Percentiles rank a stretch among this genome's conserved stretches.
Conservation (phyloP, 2,113 vertebrate species). For the Brachypodius melanocephalos region DNA sequence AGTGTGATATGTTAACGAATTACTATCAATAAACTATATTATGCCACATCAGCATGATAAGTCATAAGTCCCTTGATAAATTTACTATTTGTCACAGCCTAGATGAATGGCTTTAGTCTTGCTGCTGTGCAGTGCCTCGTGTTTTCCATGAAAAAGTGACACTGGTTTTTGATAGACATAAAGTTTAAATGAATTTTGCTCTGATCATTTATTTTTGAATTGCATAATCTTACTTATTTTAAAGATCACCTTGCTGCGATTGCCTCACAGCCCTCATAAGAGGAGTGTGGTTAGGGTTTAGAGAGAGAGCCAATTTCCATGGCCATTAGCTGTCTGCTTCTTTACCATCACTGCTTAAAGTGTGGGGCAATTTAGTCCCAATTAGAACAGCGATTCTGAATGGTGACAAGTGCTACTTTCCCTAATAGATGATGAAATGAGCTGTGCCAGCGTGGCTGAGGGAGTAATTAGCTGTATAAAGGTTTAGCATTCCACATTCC, state of each 20-base stretch:
- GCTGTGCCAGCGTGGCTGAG: background rate
- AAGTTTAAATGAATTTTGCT: background rate
- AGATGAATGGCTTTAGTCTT: conserved; percentile 31
- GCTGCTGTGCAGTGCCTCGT: background rate
- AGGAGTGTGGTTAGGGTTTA: background rate
- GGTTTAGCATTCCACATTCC: background rate
- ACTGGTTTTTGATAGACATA: background rate
- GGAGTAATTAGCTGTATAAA: background rate
- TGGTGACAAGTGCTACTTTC: background rate
- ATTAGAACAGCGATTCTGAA: conserved; percentile 3
- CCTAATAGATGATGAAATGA: background rate
- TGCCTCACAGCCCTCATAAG: background rate
- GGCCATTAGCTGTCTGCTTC: background rate
- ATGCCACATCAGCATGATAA: conserved; percentile 20
- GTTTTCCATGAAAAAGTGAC: background rate
- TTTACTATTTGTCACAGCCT: conserved; percentile 30
- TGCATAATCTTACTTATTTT: background rate
- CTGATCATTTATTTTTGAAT: background rate
- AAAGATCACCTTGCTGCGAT: background rate
- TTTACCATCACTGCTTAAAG: background rate
- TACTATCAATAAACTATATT: conserved; percentile 49
- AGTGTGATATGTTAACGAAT: conserved; percentile 58
- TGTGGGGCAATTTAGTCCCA: background rate
- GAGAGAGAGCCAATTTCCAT: background rate
- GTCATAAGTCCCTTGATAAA: conserved; percentile 53